Evolutionary conservation across 2,888 invertebrate species (phyloP), one percentile per base, ranked within the genome.

Genomic region (Scaptomyza caliginosa): DNA sequence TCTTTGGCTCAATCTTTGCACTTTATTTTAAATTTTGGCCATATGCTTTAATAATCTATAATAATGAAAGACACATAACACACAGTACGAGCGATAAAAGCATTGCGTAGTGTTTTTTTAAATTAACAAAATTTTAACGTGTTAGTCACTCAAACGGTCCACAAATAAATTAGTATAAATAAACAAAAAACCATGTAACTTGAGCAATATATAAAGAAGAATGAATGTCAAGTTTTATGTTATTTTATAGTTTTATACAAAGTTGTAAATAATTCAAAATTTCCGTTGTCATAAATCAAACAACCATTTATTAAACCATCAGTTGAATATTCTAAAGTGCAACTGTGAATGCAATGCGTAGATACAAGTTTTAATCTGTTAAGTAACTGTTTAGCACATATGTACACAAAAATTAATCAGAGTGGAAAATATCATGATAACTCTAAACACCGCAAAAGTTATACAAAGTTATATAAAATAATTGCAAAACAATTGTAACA

Each of bases 381-480:
- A 60, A 68, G 59, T 49, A 65, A 69, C 65, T 68, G 69, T 78
- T 78, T 63, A 69, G 56, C 59, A 67, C 58, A 52, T 72, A 68
- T 49, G 55, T 49, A 62, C 23, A 66, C 48, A 65, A 45, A 45
- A 19, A 28, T n/a, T 39, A 38, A 32, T 28, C 48, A 17, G 13
- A 38, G n/a, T 49, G 28, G 11, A 40, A 38, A 57, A 69, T 74
- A 69, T 73, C 70, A 77, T 62, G 60, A 64, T 48, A 79, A 68
- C 65, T 79, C 75, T 52, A 67, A 60, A 72, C 78, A 77, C 73
- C 82, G 66, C 75, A 52, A 85, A 64, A 49, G 24, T 42, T 66
- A 65, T 64, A 74, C 42, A 65, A 65, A 74, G 64, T 36, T 59
- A 60, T 49, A 21, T 32, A 45, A 28, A 28, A 30, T 46, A 67